Base-by-base conservation (phyloP, 2,113 vertebrate species). In the Pachyramphus minor region DNA sequence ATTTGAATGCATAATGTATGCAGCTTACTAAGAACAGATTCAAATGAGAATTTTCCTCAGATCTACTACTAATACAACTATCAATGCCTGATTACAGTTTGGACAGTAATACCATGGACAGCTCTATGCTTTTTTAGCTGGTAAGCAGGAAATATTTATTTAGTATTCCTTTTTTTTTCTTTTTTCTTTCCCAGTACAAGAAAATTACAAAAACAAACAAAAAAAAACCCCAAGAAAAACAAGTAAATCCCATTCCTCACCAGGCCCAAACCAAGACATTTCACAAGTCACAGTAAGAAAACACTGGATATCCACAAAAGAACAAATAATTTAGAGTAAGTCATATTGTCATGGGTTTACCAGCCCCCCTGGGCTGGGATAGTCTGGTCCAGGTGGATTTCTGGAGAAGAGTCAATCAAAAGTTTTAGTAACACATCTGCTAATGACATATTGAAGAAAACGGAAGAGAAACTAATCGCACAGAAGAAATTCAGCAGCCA, bases 1-100 rank as follows among this genome's bases (percentile, higher is more conserved):
- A 92, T 91, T 92, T 90, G 63, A 95, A 86, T 69, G 28, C 14
- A 78, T 75, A 81, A 93, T 53, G 6, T 39, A 72, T 47, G 62
- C 42, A 94, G 41, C 28, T 75, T 84, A 37, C 76, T 73, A 76
- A 67, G 28, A 77, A 87, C 33, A 73, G 35, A 77, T 71, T 59
- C 4, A 6, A 72, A 72, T 45, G 15, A 88, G 31, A 83, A 25
- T 71, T 86, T 91, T 53, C 27, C 22, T 89, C 52, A 47, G 3
- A 85, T 87, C 37, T 90, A 44, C 41, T 83, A 53, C 5, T 14
- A 66, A 23, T 33, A 7, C 20, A 72, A n/a, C n/a, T 62, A 44
- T 50, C 35, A 71, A 31, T 52, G 67, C 42, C 30, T 78, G 23
- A 47, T 72, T 17, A 77, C 16, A 47, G 4, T 73, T 67, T 50